Percentiles rank a stretch among this genome's conserved stretches.
Evolutionary conservation across 2,888 invertebrate genomes (phyloP).

Genomic region (Dicranocentrus wangi): DNA sequence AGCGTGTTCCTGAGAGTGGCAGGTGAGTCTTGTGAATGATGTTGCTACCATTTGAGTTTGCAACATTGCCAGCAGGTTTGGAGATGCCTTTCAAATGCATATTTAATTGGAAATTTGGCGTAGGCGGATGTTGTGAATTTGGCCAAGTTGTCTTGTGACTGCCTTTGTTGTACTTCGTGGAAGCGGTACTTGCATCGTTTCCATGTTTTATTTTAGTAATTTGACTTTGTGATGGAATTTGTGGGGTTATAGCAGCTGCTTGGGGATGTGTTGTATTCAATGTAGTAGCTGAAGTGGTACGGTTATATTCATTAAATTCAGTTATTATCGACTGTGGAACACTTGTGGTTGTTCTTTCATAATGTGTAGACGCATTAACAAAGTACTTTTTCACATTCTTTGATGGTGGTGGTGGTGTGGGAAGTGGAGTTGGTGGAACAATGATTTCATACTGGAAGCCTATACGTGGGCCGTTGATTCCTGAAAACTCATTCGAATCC

Average conservation of each 20-base stretch:
- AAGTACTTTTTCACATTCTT: neutral
- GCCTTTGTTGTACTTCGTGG: conserved; percentile 21
- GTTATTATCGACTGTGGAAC: neutral
- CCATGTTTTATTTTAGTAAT: conserved; percentile 1
- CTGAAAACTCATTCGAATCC: conserved; percentile 34
- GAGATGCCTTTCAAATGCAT: neutral
- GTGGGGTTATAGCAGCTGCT: neutral
- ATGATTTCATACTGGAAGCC: conserved; percentile 58
- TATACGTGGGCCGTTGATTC: conserved; percentile 37
- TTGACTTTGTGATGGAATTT: conserved; percentile 23
- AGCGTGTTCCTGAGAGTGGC: conserved; percentile 26
- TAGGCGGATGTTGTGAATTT: conserved; percentile 41
- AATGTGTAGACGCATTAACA: conserved; percentile 5
- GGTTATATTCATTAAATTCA: conserved; percentile 15
- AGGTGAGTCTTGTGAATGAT: conserved; percentile 23
- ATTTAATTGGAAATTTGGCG: conserved; percentile 37
- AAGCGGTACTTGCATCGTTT: conserved; percentile 4
- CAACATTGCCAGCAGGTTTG: neutral
- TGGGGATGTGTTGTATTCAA: neutral
- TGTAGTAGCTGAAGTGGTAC: conserved; percentile 1
- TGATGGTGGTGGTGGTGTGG: conserved; percentile 9
- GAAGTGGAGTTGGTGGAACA: conserved; percentile 25
- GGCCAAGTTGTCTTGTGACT: conserved; percentile 26
- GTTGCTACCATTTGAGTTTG: conserved; percentile 13
- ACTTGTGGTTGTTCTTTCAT: neutral